A percentile compares a stretch with the other conserved stretches of the same genome.
These are phyloP conservation scores for Pristionchus maxplancki DNA, from an alignment of 2,888 invertebrate species.

Conservation along the genomic window DNA sequence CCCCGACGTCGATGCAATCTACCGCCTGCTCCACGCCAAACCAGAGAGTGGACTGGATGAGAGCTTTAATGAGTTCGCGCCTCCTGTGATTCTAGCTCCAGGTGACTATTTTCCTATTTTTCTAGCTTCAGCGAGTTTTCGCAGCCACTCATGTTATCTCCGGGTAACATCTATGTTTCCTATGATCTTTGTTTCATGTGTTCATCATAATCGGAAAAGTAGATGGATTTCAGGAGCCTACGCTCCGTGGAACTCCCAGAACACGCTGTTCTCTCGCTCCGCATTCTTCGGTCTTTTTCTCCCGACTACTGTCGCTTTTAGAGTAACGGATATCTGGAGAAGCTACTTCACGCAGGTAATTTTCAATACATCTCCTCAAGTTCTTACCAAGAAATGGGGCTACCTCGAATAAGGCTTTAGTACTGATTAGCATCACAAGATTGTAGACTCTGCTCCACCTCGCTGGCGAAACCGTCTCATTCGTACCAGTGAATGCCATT, in stretches of 20 bases:
- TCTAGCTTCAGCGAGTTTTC: background rate
- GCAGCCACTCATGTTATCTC: background rate
- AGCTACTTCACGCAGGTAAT: constrained; percentile 57
- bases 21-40: constrained; percentile 60
- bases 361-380: too few relatives aligned
- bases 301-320: constrained; percentile 64
- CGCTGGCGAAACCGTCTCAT: constrained; percentile 59
- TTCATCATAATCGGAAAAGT: too few relatives aligned
- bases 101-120: constrained; percentile 39
- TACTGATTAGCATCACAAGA: too few relatives aligned
- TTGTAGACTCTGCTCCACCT: constrained; percentile 60
- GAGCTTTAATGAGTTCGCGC: constrained; percentile 58
- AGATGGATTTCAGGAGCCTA: constrained; percentile 52
- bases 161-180: too few relatives aligned
- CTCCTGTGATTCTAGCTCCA: constrained; percentile 59
- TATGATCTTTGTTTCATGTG: too few relatives aligned
- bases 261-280: constrained; percentile 61
- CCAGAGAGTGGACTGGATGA: constrained; percentile 55
- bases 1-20: constrained; percentile 54
- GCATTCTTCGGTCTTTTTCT: constrained; percentile 65
- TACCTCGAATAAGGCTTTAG: too few relatives aligned
- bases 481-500: constrained; percentile 62
- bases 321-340: constrained; percentile 64
- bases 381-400: too few relatives aligned
- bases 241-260: constrained; percentile 67